These are phyloP conservation scores for Porphyrio hochstetteri DNA, from an alignment of 2,113 vertebrate species.

Conservation along the genomic window DNA sequence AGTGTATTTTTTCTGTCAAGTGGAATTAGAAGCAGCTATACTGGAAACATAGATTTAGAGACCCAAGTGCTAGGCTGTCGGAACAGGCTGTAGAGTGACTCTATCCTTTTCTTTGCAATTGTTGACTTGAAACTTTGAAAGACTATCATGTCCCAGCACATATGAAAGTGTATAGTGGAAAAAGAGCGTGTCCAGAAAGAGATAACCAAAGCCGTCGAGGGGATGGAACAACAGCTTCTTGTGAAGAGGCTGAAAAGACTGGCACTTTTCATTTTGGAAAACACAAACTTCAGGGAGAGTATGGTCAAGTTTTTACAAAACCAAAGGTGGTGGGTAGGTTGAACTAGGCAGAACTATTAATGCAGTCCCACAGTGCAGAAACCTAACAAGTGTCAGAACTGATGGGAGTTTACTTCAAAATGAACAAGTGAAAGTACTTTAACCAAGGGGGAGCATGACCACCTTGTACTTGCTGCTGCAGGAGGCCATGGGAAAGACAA, in stretches of 20 bases:
- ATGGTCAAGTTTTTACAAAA: background rate
- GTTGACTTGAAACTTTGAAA: background rate
- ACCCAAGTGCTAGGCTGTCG: background rate
- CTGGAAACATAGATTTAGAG: background rate
- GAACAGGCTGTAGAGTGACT: background rate
- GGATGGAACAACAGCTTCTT: background rate
- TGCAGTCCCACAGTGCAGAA: background rate
- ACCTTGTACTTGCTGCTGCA: background rate
- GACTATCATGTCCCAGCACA: background rate
- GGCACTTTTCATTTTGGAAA: background rate
- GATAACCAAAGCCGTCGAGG: background rate
- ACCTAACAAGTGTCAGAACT: background rate
- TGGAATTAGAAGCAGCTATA: background rate
- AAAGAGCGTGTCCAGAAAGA: background rate
- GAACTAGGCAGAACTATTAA: background rate
- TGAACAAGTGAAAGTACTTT: background rate
- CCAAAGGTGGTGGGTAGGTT: background rate
- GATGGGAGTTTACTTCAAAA: background rate
- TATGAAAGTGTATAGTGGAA: background rate
- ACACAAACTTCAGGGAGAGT: background rate
- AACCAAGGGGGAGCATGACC: background rate
- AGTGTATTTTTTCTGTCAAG: background rate
- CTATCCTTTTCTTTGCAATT: background rate
- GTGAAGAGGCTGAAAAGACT: background rate
- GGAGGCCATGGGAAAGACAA: background rate